Percentiles rank a stretch among this genome's conserved stretches.
Evolutionary conservation across 2,113 vertebrate genomes (phyloP).

Genomic region (Cyprinodon brontotheroides): DNA sequence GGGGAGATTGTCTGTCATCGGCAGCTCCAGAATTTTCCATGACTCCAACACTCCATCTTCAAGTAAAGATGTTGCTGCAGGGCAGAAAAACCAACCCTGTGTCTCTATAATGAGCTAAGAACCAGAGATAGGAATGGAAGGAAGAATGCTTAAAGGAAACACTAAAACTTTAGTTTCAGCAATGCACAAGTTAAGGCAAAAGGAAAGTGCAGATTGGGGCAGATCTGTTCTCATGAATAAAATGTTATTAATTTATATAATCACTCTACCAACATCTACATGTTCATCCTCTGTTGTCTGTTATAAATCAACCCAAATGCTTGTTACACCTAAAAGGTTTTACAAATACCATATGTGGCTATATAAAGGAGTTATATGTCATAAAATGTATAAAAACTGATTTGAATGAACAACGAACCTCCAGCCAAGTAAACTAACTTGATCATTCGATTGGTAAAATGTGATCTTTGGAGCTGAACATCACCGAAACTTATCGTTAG

Average conservation of each 20-base stretch:
- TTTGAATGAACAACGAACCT: neutral
- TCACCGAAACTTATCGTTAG: no score
- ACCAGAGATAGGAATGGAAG: constrained; percentile 26
- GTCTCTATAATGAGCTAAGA: constrained; percentile 58
- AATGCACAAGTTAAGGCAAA: constrained; percentile 23
- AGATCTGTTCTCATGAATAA: constrained; percentile 43
- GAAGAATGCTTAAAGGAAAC: constrained; percentile 29
- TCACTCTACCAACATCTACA: constrained; percentile 23
- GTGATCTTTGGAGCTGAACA: no score
- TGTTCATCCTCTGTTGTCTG: constrained; percentile 11
- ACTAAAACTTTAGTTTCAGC: constrained; percentile 29
- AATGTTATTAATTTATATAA: constrained; percentile 30
- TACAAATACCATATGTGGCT: neutral
- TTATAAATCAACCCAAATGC: constrained; percentile 36
- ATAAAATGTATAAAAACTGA: neutral
- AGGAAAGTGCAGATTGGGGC: constrained; percentile 16
- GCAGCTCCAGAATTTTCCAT: constrained; percentile 60
- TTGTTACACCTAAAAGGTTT: constrained; percentile 27
- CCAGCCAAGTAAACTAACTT: neutral
- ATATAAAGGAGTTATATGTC: constrained; percentile 7
- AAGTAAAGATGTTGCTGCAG: constrained; percentile 34
- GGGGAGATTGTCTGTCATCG: constrained; percentile 61
- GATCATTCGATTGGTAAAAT: no score
- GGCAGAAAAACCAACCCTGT: constrained; percentile 36
- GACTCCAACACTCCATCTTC: constrained; percentile 44